Evolutionary conservation across 2,888 invertebrate genomes (phyloP), one percentile per base, ranked within the genome.

Genomic region (Palloptera scutellata): DNA sequence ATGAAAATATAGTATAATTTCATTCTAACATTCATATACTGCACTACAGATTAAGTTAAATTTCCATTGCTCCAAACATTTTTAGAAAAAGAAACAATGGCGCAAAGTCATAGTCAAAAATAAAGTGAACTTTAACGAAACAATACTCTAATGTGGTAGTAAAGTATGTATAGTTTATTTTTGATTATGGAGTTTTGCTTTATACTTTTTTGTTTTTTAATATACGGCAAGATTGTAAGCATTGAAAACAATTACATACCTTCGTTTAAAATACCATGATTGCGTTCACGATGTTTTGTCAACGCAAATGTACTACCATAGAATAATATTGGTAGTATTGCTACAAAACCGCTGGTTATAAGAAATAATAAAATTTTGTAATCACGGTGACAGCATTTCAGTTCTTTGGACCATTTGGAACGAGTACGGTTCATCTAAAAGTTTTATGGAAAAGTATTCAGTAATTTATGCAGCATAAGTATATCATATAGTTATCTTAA

Each of bases 361-460:
- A 78, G 15, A 63, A 82, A 83, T 0, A 75, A 48, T 0, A 63
- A 68, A 45, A 78, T 64, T 30, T 74, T 74, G 12, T 74, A 75
- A 20, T 79, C 75, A 0, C 83, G 80, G 17, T 76, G 75, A 42
- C 83, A 83, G 60, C 83, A 83, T 0, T 79, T 75, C 0, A 79
- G 67, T 2, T 75, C 75, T 57, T 76, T 81, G 0, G 83, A 83
- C 83, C 83, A 83, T 0, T 48, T 41, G 0, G 71, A 68, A 1
- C 83, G 80, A 0, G 83, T 81, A 41, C 75, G 76, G 66, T 83
- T 83, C 83, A 83, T 83, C 83, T 83, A 59, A 40, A n/a, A 1
- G 2, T 20, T 8, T 51, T n/a, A n/a, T n/a, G n/a, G 5, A 17
- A 41, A 42, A n/a, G n/a, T 19, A 51, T 42, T 12, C 8, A 45